Evolutionary conservation across 2,113 vertebrate species (phyloP).

Genomic region (Apaloderma vittatum): DNA sequence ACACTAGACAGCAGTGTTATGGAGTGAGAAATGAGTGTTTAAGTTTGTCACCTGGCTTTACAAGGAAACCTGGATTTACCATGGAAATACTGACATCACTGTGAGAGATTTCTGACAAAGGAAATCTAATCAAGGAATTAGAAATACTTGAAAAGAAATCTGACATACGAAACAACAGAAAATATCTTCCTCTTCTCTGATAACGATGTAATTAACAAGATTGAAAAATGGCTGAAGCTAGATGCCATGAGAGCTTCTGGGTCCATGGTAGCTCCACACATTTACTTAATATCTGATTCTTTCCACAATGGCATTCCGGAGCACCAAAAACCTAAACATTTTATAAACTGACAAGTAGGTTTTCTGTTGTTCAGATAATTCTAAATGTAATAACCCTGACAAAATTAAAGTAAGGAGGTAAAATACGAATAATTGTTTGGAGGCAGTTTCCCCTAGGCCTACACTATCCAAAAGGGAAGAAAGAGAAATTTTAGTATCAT

Average conservation of each 20-base stretch:
- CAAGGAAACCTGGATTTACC: neutral
- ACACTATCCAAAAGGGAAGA: neutral
- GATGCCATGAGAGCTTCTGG: neutral
- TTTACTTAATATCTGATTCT: neutral
- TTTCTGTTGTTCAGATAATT: neutral
- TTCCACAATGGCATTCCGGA: neutral
- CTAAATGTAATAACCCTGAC: neutral
- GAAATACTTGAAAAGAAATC: neutral
- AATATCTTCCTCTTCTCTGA: neutral
- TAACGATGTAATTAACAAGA: neutral
- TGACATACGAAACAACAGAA: neutral
- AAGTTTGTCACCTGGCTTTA: neutral
- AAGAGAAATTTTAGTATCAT: neutral
- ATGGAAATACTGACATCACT: neutral
- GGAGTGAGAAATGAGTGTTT: neutral
- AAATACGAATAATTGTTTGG: neutral
- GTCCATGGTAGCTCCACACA: neutral
- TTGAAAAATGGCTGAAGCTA: neutral
- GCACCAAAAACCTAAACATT: neutral
- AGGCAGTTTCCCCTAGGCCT: neutral
- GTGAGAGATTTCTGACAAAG: neutral
- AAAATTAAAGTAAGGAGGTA: neutral
- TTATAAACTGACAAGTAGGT: neutral
- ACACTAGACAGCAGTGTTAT: neutral
- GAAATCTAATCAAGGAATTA: neutral